Base-by-base conservation (phyloP, 2,113 vertebrate genomes). In the Hypocryptadius cinnamomeus region DNA sequence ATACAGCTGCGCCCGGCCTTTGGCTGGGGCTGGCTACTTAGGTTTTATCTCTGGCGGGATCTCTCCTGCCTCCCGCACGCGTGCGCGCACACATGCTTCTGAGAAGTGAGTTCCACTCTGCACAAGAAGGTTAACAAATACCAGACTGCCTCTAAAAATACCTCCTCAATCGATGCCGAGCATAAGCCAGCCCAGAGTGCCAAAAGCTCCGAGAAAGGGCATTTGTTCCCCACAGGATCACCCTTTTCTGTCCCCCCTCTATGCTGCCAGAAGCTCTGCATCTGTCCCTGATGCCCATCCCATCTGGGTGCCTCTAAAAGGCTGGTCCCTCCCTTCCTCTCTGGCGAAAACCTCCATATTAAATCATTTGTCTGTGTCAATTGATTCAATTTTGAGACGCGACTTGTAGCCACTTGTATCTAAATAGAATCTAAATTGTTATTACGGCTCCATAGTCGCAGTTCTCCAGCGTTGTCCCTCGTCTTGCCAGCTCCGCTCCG, bases 391-490 rank as follows among this genome's bases (percentile, higher is more conserved):
- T 96, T 92, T 86, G 94, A 92, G 92, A 95, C 17, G 3, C 59
- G 28, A 93, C 83, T 95, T 76, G 94, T 94, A 96, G 94, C 92
- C 91, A 87, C 93, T 95, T 95, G 89, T 96, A 96, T 97, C 97
- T 97, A 96, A 97, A 97, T 96, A 92, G 96, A 96, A 97, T 97
- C 97, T 97, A 96, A 94, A 96, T 97, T 94, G 96, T 96, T 95
- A 94, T 95, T 95, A 94, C 6, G 9, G 92, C 73, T 94, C 89
- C 85, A 15, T 19, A 80, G 91, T 51, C 6, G 42, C 30, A 28
- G 87, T 92, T 78, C 90, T 89, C 53, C 85, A 65, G 87, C 71
- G 3, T 37, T 10, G 73, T 79, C 89, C 92, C 85, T 81, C 40
- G 4, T 64, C 56, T 92, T 89, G 83, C 94, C 94, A 95, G 93